These are phyloP conservation scores for Tineola bisselliella DNA, from an alignment of 2,888 invertebrate species.

Conservation along the genomic window DNA sequence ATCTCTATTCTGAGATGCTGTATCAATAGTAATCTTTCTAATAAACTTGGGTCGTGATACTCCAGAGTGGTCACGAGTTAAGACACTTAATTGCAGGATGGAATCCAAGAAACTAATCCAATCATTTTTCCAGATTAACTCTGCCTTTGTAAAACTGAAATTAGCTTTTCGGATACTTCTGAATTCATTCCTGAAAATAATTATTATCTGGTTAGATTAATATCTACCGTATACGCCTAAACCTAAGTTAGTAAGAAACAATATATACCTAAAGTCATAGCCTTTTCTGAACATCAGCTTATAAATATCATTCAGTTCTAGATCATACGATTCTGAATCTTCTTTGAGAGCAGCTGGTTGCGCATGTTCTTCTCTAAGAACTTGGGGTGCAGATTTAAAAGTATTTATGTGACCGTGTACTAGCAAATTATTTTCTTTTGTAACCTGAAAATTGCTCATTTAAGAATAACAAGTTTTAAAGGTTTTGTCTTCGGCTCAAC, in stretches of 20 bases:
- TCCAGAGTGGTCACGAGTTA: slow-evolving; percentile 68
- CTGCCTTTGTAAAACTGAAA: slow-evolving; percentile 30
- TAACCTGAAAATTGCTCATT: slow-evolving; percentile 6
- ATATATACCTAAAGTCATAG: neutral
- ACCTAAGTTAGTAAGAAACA: no score
- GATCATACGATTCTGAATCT: neutral
- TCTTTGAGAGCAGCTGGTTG: neutral
- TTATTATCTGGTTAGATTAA: neutral
- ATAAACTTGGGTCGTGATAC: slow-evolving; percentile 69
- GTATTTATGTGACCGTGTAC: neutral
- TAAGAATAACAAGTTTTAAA: neutral
- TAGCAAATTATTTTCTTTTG: neutral
- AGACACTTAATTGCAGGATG: slow-evolving; percentile 78
- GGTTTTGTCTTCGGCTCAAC: no score
- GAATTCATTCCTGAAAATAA: slow-evolving; percentile 30
- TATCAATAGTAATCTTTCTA: slow-evolving; percentile 29
- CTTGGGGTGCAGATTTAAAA: neutral
- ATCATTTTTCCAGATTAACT: slow-evolving; percentile 73
- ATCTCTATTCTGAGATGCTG: slow-evolving; percentile 19
- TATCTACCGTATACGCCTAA: neutral
- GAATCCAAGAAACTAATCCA: slow-evolving; percentile 87
- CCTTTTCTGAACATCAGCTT: slow-evolving; percentile 4
- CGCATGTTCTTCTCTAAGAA: neutral
- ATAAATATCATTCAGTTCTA: neutral
- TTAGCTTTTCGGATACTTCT: slow-evolving; percentile 29